Evolutionary conservation across 2,888 invertebrate genomes (phyloP), one percentile per base, ranked within the genome.

Genomic region (Andricus curvator): DNA sequence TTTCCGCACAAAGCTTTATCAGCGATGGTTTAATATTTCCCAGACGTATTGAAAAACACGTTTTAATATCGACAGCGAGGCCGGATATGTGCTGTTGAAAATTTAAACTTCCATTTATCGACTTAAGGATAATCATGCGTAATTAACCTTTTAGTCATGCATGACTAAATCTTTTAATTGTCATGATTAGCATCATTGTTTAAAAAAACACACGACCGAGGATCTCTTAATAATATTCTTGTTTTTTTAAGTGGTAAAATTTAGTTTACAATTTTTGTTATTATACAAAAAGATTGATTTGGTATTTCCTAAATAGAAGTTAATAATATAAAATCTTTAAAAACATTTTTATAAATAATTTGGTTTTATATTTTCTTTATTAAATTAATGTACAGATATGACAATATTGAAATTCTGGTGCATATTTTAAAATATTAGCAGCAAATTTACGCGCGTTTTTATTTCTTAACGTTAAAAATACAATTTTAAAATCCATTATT

Each of bases 151-250:
- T 51, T 70, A 56, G 25, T 70, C 48, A 51, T 29, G 20, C 70
- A 70, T 51, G 29, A 51, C n/a, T 70, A 51, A 70, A 25, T 70
- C 17, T 51, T 25, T 70, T 70, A 70, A 70, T 51, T 70, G 70
- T 51, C 4, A 56, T n/a, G 48, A 70, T 70, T 70, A 70, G 29
- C 17, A 17, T 29, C n/a, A 65, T 65, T 65, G 9, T 17, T 68
- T 15, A 8, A 48, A 70, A 70, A 70, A 44, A 25, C 13, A 48
- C 44, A 37, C 29, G 6, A 44, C 15, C 13, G 17, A 67, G 22
- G 11, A 67, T 13, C 66, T 37, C 33, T 41, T 22, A 37, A 37
- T 9, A 17, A 17, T 37, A 37, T 11, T 66, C 9, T n/a, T 20
- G 37, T 17, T 22, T 22, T 60, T 56, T 17, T 44, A 15, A 3